A percentile compares a stretch with the other conserved stretches of the same genome.
phyloP scores from a whole-genome alignment of 1,140 invertebrate species.

The Tenebrio molitor region DNA sequence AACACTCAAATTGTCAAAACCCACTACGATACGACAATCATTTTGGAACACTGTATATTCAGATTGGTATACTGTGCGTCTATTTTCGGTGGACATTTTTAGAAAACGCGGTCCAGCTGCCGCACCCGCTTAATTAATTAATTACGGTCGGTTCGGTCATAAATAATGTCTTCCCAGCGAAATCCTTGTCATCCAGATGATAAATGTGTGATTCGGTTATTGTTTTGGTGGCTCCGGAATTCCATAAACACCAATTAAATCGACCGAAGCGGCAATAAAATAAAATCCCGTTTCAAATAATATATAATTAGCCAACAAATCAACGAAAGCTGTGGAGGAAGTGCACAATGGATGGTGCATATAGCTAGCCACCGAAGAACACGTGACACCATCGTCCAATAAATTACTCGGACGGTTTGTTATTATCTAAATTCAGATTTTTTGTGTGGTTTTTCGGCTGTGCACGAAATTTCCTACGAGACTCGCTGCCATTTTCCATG shows the following conservation, averaged over 20 bases:
- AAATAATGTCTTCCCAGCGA: slow-evolving; percentile 21
- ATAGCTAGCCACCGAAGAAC: slow-evolving; percentile 27
- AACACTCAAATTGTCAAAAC: too few relatives aligned
- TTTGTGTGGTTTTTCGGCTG: slow-evolving; percentile 43
- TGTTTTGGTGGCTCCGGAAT: background rate
- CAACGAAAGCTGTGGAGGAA: background rate
- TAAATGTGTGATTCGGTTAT: slow-evolving; percentile 40
- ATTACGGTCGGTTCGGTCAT: slow-evolving; percentile 1
- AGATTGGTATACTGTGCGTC: background rate
- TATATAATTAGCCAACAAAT: slow-evolving; percentile 39
- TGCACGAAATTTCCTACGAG: too few relatives aligned
- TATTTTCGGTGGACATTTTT: background rate
- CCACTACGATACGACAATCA: too few relatives aligned
- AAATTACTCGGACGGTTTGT: slow-evolving; percentile 42
- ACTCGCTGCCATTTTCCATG: background rate
- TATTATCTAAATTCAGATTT: too few relatives aligned
- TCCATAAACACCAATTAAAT: slow-evolving; percentile 39
- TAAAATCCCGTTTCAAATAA: slow-evolving; percentile 40
- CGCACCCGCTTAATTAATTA: slow-evolving; percentile 27
- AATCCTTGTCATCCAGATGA: slow-evolving; percentile 30
- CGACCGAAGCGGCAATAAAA: slow-evolving; percentile 27
- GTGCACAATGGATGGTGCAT: too few relatives aligned
- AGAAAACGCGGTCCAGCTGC: background rate
- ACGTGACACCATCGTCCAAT: slow-evolving; percentile 47
- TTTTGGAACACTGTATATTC: background rate